Conservation (phyloP, 2,888 invertebrate species). For the Agonopterix arenella region DNA sequence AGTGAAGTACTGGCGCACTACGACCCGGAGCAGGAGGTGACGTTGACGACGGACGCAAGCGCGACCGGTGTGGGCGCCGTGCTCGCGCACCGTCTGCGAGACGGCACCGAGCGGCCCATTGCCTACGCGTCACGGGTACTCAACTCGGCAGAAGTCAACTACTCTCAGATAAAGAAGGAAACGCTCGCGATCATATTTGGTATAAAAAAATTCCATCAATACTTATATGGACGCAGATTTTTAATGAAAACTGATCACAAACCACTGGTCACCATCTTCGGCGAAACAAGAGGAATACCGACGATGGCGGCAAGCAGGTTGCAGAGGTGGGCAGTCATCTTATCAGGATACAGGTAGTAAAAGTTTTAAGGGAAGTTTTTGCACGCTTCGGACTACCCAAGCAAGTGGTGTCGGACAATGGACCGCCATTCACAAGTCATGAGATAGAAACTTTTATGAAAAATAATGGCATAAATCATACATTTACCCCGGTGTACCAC, state of each 20-base stretch:
- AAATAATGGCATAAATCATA: slow-evolving; percentile 17
- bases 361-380: background rate
- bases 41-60: slow-evolving; percentile 6
- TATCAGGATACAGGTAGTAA: background rate
- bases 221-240: no score
- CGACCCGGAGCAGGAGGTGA: slow-evolving; percentile 4
- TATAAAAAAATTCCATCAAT: no score
- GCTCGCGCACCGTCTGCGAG: slow-evolving; percentile 1
- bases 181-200: slow-evolving; percentile 12
- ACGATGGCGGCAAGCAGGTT: no score
- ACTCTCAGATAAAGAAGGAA: slow-evolving; percentile 12
- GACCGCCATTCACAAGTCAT: background rate
- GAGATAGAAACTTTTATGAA: background rate
- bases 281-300: no score
- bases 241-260: no score
- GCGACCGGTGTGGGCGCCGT: slow-evolving; percentile 7
- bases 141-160: slow-evolving; percentile 9
- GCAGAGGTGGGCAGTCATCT: no score
- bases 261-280: no score
- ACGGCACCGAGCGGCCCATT: slow-evolving; percentile 10
- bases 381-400: background rate
- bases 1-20: slow-evolving; percentile 12
- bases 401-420: background rate
- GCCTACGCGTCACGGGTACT: slow-evolving; percentile 13
- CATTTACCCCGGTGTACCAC: slow-evolving; percentile 5